A percentile compares a stretch with the other conserved stretches of the same genome.
These are phyloP conservation scores for Crocodylus rhombifer DNA, from an alignment of 2,797 vertebrate species.

Conservation along the genomic window DNA sequence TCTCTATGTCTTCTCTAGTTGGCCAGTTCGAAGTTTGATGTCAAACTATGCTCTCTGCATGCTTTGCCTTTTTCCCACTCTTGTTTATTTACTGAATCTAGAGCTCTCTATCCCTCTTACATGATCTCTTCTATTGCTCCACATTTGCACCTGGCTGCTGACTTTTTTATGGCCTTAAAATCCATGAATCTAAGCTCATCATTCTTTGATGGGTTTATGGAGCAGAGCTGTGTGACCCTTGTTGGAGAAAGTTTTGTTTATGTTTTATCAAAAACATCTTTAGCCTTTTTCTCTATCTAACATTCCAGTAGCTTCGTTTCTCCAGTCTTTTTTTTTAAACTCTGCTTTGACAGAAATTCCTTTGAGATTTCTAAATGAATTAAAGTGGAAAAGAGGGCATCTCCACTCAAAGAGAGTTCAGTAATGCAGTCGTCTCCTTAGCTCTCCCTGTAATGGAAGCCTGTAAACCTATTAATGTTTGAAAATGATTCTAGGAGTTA, in stretches of 20 bases:
- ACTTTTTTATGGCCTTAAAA: background rate
- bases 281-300: background rate
- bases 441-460: background rate
- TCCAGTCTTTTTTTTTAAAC: background rate
- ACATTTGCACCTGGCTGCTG: background rate
- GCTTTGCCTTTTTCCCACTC: background rate
- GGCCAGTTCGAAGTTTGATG: background rate
- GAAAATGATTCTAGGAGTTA: background rate
- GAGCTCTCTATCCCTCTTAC: background rate
- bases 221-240: background rate
- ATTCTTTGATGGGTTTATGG: background rate
- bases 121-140: background rate
- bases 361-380: background rate
- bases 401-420: background rate
- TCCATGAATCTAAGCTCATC: background rate
- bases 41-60: background rate
- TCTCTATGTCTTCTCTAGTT: background rate
- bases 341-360: background rate
- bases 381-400: background rate
- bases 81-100: background rate
- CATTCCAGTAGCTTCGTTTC: constrained; percentile 1
- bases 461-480: background rate
- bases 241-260: background rate
- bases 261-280: constrained; percentile 3
- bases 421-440: background rate